Percentiles rank a stretch among this genome's conserved stretches.
phyloP scores from a whole-genome alignment of 2,113 vertebrate genomes.

The Circaetus gallicus region DNA sequence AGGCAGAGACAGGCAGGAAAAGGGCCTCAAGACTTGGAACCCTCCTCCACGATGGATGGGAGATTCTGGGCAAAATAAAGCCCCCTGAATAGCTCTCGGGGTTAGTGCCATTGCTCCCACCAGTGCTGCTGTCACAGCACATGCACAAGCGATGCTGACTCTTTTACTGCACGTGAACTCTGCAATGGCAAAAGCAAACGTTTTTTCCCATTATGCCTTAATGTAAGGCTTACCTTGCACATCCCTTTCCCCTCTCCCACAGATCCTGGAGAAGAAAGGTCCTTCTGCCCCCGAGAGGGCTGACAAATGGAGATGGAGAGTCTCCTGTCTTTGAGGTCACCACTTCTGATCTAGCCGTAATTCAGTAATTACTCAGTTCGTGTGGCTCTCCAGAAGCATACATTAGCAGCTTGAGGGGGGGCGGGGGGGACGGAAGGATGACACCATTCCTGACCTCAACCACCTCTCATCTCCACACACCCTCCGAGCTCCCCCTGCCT shows the following conservation, averaged over 20 bases:
- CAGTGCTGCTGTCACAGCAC: background rate
- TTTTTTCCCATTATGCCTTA: background rate
- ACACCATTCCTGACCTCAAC: background rate
- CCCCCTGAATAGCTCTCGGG: background rate
- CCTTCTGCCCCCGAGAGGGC: background rate
- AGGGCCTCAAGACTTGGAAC: background rate
- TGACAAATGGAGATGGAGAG: constrained; percentile 40
- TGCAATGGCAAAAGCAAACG: background rate
- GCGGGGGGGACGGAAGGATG: background rate
- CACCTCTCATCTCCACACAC: background rate
- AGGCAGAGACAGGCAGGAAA: background rate
- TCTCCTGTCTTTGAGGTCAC: constrained; percentile 36
- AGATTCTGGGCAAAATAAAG: background rate
- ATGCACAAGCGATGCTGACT: background rate
- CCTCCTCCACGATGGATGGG: background rate
- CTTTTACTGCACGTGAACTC: background rate
- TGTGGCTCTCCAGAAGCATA: background rate
- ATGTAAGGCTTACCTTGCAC: background rate
- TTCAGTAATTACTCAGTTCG: background rate
- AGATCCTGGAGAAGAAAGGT: background rate
- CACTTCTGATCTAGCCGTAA: constrained; percentile 29
- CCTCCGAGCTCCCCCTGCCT: background rate
- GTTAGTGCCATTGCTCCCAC: background rate
- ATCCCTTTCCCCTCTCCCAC: background rate
- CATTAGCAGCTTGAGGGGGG: background rate